Percentiles rank a stretch among this genome's conserved stretches.
phyloP scores from a whole-genome alignment of 2,888 invertebrate species.

The Choristoneura rosaceana region DNA sequence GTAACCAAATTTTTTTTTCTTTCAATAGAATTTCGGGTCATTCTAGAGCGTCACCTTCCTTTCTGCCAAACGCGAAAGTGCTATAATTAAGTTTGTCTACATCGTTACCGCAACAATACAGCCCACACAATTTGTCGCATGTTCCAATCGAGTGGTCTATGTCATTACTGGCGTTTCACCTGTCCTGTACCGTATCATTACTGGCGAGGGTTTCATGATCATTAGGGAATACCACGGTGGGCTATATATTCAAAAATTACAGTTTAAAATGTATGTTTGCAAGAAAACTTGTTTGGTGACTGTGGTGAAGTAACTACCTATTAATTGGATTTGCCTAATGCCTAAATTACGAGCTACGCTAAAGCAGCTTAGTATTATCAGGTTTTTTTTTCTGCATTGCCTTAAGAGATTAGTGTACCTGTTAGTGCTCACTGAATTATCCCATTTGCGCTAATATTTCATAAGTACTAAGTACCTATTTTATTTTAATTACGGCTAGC shows the following conservation, averaged over 20 bases:
- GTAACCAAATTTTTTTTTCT: too few species aligned
- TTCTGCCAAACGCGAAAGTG: neutral
- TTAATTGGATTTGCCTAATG: too few species aligned
- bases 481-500: too few species aligned
- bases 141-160: slow-evolving; percentile 19
- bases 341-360: too few species aligned
- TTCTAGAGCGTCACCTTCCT: neutral
- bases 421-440: too few species aligned
- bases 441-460: too few species aligned
- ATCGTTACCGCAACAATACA: slow-evolving; percentile 12
- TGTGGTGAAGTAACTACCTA: too few species aligned
- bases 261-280: slow-evolving; percentile 7
- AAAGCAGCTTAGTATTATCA: too few species aligned
- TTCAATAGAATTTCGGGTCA: neutral
- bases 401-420: too few species aligned
- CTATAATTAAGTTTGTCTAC: slow-evolving; percentile 18
- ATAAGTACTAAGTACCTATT: too few species aligned
- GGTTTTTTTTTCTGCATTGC: too few species aligned
- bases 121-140: slow-evolving; percentile 24
- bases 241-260: neutral
- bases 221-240: slow-evolving; percentile 31
- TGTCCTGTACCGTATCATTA: slow-evolving; percentile 46
- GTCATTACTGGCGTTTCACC: slow-evolving; percentile 47
- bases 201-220: slow-evolving; percentile 32
- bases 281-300: neutral